Conservation (phyloP, 2,797 vertebrate species). For the Tapera naevia region DNA sequence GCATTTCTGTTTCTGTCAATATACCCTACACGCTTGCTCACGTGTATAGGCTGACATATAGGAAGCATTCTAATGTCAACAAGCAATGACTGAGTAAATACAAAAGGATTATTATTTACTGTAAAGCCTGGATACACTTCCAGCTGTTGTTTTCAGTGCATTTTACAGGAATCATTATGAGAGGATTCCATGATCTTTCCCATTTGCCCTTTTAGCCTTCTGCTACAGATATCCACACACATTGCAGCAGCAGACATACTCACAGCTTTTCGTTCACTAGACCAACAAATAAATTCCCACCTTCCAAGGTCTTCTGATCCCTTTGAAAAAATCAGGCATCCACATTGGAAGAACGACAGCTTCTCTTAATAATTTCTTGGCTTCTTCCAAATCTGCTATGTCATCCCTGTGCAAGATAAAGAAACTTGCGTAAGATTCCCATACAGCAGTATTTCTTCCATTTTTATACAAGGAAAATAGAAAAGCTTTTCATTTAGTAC, state of each 20-base stretch:
- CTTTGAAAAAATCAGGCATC: conserved; percentile 99
- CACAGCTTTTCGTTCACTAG: not conserved
- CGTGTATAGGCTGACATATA: not conserved
- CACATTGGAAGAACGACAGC: conserved; percentile 98
- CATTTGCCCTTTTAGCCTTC: not conserved
- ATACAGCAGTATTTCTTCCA: not conserved
- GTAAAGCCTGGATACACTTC: not conserved
- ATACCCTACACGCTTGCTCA: not conserved
- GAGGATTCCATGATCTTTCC: not conserved
- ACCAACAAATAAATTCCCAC: conserved; percentile 71
- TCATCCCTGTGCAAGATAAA: conserved; percentile 84
- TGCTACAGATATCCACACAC: not conserved
- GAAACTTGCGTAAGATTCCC: not conserved
- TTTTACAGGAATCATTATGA: not conserved
- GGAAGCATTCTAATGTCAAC: not conserved
- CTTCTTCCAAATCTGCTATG: conserved; percentile 96
- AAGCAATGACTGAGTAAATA: not conserved
- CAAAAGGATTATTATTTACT: not conserved
- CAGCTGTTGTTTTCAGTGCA: not conserved
- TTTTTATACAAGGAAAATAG: not conserved
- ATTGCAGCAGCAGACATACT: not conserved
- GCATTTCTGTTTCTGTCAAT: not conserved
- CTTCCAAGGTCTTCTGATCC: conserved; percentile 98
- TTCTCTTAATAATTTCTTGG: conserved; percentile 96
- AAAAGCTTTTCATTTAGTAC: not conserved